phyloP scores from a whole-genome alignment of 2,888 invertebrate genomes.

The Himalopsyche kuldschensis region DNA sequence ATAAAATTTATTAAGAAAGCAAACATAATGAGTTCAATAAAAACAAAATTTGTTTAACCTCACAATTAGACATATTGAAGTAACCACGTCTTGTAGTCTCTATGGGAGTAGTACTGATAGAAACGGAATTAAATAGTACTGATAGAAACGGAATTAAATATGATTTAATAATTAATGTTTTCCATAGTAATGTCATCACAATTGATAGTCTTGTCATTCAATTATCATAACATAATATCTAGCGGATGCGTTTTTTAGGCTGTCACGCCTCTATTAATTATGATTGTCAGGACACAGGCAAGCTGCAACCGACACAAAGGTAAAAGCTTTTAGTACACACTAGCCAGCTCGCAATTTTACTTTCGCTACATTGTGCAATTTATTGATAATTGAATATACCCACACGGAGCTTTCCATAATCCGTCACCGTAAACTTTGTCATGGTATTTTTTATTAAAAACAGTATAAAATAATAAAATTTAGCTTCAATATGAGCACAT shows the following conservation, averaged over 20 bases:
- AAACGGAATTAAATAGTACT: no score
- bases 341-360: neutral
- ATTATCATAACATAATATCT: neutral
- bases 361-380: neutral
- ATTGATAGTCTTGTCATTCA: neutral
- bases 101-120: no score
- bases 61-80: no score
- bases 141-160: no score
- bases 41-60: no score
- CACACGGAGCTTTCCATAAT: neutral
- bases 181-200: no score
- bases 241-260: neutral
- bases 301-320: neutral
- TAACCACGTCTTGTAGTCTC: no score
- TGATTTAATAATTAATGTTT: no score
- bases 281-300: neutral
- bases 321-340: neutral
- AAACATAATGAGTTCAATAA: no score
- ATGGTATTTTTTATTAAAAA: neutral
- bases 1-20: no score
- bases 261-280: neutral
- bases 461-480: no score
- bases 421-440: neutral
- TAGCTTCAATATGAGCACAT: no score
- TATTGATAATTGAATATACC: neutral